phyloP scores from a whole-genome alignment of 2,797 vertebrate genomes.

The Cyprinella venusta region DNA sequence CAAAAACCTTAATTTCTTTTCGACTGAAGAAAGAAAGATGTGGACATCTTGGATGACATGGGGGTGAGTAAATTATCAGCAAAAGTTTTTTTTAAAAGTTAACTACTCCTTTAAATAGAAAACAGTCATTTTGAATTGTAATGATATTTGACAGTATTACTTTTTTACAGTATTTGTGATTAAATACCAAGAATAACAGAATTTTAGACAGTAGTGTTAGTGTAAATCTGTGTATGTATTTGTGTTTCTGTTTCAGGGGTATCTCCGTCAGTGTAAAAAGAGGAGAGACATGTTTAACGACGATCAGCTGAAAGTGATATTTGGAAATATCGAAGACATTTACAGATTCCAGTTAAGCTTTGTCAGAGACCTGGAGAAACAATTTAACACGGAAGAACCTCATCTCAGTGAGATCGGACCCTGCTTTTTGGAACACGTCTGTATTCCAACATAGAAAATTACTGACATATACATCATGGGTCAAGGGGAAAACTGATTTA shows the following conservation, averaged over 20 bases:
- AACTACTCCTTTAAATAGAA: background rate
- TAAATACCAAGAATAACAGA: background rate
- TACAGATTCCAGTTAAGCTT: constrained; percentile 98
- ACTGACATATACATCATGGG: background rate
- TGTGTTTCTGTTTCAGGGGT: constrained; percentile 80
- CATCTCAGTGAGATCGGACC: constrained; percentile 98
- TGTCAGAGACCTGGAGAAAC: constrained; percentile 95
- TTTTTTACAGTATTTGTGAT: background rate
- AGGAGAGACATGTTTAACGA: constrained; percentile 99
- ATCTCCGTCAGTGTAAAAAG: constrained; percentile 96
- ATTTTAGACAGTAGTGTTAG: constrained; percentile 11
- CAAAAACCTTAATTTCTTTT: too few relatives aligned
- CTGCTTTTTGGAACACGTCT: constrained; percentile 96
- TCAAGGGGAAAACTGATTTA: constrained; percentile 3
- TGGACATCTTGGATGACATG: too few relatives aligned
- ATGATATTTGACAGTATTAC: background rate
- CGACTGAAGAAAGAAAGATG: too few relatives aligned
- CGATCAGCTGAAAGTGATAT: constrained; percentile 95
- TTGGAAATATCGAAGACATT: constrained; percentile 98
- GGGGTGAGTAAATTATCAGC: too few relatives aligned
- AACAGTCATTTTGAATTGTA: background rate
- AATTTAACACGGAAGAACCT: constrained; percentile 98
- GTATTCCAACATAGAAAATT: constrained; percentile 59
- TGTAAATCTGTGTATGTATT: constrained; percentile 29
- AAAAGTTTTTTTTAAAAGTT: too few relatives aligned